A percentile compares a stretch with the other conserved stretches of the same genome.
Conservation (phyloP, 2,888 invertebrate species). For the Calephelis perditalis region DNA sequence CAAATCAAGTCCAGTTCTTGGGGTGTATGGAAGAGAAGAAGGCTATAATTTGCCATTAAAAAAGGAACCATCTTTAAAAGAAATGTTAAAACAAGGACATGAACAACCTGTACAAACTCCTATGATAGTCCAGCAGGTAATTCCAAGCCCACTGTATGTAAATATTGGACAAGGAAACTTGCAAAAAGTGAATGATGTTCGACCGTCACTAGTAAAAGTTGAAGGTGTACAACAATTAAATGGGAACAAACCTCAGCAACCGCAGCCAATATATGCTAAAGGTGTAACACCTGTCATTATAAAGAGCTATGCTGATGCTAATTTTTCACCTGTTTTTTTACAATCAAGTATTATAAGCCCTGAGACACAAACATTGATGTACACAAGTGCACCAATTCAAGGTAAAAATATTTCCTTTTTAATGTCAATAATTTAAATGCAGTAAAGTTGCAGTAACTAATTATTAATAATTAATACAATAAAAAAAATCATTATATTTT, state of each 20-base stretch:
- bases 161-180: conserved; percentile 55
- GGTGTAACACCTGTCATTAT: conserved; percentile 59
- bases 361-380: conserved; percentile 68
- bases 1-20: conserved; percentile 51
- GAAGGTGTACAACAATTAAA: conserved; percentile 48
- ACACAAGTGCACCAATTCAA: conserved; percentile 65
- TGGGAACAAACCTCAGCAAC: conserved; percentile 41
- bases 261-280: conserved; percentile 57
- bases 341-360: conserved; percentile 81
- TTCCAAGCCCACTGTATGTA: conserved; percentile 63
- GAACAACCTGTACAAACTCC: conserved; percentile 46
- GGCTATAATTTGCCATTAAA: conserved; percentile 46
- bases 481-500: neutral
- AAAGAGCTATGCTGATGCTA: conserved; percentile 58
- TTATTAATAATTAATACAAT: too few relatives aligned
- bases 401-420: conserved; percentile 38
- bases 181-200: conserved; percentile 52
- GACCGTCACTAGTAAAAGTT: conserved; percentile 47
- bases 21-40: conserved; percentile 50
- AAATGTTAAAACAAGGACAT: conserved; percentile 52
- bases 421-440: conserved; percentile 1
- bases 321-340: conserved; percentile 79
- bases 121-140: conserved; percentile 64
- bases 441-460: neutral
- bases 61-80: conserved; percentile 47